Conservation (phyloP, 1,140 invertebrate species). For the Scylla paramamosain region DNA sequence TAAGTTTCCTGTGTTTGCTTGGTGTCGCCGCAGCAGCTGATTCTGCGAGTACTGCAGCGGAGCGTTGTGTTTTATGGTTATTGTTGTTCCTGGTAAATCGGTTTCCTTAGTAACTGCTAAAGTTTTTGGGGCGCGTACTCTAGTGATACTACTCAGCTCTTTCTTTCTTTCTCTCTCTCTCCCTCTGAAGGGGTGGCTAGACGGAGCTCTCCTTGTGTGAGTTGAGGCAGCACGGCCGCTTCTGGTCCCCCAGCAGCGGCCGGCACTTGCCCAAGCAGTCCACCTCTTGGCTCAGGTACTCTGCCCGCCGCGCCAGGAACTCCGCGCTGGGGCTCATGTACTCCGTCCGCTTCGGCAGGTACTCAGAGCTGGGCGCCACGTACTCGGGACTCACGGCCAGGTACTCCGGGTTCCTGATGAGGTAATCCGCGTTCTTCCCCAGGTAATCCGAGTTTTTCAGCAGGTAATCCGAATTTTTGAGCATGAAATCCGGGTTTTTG, state of each 20-base stretch:
- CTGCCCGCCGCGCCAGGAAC: not conserved
- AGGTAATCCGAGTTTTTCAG: conserved; percentile 16
- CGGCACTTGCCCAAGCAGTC: not conserved
- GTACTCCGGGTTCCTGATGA: conserved; percentile 31
- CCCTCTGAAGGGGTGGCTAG: not conserved
- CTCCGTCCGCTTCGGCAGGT: conserved; percentile 23
- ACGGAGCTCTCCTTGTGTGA: conserved; percentile 56
- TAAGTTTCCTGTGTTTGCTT: not conserved
- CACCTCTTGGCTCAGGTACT: too few relatives aligned
- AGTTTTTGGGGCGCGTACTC: not conserved
- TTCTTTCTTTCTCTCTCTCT: not conserved
- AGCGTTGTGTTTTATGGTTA: not conserved
- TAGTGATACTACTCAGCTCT: not conserved
- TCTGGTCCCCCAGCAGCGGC: not conserved
- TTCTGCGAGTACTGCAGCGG: not conserved
- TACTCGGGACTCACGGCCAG: conserved; percentile 28
- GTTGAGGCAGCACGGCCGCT: not conserved
- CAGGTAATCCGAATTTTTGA: conserved; percentile 8
- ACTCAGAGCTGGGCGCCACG: conserved; percentile 45
- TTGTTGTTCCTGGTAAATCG: not conserved
- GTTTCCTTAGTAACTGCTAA: not conserved
- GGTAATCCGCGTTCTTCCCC: conserved; percentile 8
- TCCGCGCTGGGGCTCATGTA: not conserved
- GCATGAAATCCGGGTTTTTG: conserved; percentile 13
- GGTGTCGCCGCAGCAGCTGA: not conserved